These are phyloP conservation scores for Daphoenositta chrysoptera DNA, from an alignment of 2,113 vertebrate genomes.

Conservation along the genomic window DNA sequence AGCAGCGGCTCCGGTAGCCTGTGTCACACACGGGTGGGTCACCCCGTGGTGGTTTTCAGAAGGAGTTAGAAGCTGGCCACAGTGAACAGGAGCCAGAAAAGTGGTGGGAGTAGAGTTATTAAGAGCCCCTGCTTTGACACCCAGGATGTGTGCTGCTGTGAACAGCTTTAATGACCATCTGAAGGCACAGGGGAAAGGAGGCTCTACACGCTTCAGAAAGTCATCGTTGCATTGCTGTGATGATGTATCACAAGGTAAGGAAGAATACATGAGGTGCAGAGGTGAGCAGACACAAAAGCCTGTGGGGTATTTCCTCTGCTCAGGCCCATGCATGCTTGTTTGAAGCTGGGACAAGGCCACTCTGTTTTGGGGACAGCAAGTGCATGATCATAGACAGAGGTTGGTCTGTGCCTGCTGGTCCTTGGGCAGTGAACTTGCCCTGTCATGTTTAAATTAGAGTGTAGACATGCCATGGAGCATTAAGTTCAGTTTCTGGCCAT, in stretches of 20 bases:
- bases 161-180: background rate
- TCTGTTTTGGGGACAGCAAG: background rate
- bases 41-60: background rate
- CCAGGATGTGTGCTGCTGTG: background rate
- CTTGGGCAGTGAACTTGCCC: background rate
- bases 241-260: background rate
- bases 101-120: background rate
- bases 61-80: background rate
- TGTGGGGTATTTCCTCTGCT: background rate
- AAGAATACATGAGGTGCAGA: background rate
- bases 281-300: background rate
- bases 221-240: background rate
- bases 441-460: slow-evolving; percentile 46
- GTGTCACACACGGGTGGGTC: rapidly evolving
- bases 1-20: background rate
- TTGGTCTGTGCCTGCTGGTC: background rate
- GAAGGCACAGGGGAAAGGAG: background rate
- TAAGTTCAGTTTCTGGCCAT: background rate
- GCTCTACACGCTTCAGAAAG: background rate
- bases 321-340: background rate
- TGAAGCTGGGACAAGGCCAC: background rate
- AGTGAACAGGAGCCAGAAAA: background rate
- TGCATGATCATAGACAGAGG: background rate
- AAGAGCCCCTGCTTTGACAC: background rate
- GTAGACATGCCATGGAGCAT: background rate